These are phyloP conservation scores for Danio albolineatus DNA, from an alignment of 2,797 vertebrate species.

Conservation along the genomic window DNA sequence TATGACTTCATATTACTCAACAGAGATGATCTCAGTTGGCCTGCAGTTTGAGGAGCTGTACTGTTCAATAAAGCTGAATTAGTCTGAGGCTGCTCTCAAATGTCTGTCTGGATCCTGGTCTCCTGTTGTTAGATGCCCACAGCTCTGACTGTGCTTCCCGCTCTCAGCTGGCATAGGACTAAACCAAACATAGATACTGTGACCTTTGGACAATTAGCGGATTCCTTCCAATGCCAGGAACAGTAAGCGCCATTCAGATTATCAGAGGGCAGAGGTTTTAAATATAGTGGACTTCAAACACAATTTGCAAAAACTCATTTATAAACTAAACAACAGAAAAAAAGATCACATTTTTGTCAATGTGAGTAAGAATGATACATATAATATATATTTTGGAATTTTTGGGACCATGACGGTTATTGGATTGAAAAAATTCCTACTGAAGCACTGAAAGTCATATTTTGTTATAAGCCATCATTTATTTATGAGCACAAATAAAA, in stretches of 20 bases:
- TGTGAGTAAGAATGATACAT: too few species aligned
- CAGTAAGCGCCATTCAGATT: not conserved
- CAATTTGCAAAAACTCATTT: not conserved
- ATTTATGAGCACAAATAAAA: too few species aligned
- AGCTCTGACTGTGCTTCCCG: slow-evolving; percentile 74
- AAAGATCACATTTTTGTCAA: too few species aligned
- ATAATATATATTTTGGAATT: too few species aligned
- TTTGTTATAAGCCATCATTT: too few species aligned
- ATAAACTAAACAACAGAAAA: too few species aligned
- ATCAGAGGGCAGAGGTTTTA: slow-evolving; percentile 7
- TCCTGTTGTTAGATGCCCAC: slow-evolving; percentile 68
- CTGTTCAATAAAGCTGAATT: not conserved
- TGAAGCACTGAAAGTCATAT: too few species aligned
- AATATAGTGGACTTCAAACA: not conserved
- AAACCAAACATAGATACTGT: slow-evolving; percentile 17
- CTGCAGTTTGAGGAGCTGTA: not conserved
- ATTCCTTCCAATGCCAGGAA: slow-evolving; percentile 1
- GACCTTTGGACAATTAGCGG: slow-evolving; percentile 31
- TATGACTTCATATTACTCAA: slow-evolving; percentile 9
- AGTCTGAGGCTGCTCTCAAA: slow-evolving; percentile 1
- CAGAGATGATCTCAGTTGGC: not conserved
- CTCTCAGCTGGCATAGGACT: slow-evolving; percentile 66
- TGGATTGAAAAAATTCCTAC: too few species aligned
- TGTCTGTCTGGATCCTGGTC: slow-evolving; percentile 17
- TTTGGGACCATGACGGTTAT: too few species aligned